Base-by-base conservation (phyloP, 2,888 invertebrate species). In the Athrips mouffetella region DNA sequence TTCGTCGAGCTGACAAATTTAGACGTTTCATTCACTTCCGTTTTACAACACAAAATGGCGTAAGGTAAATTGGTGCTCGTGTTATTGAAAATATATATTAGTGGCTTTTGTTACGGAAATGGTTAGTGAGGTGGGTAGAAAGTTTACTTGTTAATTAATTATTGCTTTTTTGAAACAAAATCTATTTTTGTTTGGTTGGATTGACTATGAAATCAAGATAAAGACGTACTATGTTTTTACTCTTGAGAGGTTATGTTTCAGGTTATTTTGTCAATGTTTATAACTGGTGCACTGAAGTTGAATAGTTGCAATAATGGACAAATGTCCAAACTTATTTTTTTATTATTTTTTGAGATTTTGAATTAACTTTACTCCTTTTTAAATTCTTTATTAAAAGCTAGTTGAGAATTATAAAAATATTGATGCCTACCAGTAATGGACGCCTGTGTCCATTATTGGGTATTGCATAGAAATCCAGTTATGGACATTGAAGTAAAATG, bases 391-490 rank as follows among this genome's bases (percentile, higher is more conserved):
- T 41, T 18, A 16, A n/a, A 27, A 15, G 18, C n/a, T 21, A 15
- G 10, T 27, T 25, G 3, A 33, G n/a, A n/a, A 51, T 51, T 42
- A 18, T 39, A 46, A 46, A 35, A 13, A 25, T 45, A 23, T 33
- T 31, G 44, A 15, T 48, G 42, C 21, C 48, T 49, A n/a, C 52
- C 52, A 50, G 45, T 52, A 20, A 52, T 52, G 49, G 52, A 52
- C 52, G 45, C 33, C 52, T 21, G 53, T 53, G 53, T 49, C 53
- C 46, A 53, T 53, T 29, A 50, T 39, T 53, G 53, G 49, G 20
- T 47, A 44, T 47, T 45, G 42, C 39, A 47, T 50, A 51, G 23
- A 46, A 31, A 48, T 45, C 21, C 31, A 45, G 31, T 13, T 30
- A 31, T 15, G 3, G 30, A 35, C n/a, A n/a, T n/a, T n/a, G n/a